Evolutionary conservation across 2,113 vertebrate genomes (phyloP), one percentile per base, ranked within the genome.

Genomic region (Aphyosemion australe): DNA sequence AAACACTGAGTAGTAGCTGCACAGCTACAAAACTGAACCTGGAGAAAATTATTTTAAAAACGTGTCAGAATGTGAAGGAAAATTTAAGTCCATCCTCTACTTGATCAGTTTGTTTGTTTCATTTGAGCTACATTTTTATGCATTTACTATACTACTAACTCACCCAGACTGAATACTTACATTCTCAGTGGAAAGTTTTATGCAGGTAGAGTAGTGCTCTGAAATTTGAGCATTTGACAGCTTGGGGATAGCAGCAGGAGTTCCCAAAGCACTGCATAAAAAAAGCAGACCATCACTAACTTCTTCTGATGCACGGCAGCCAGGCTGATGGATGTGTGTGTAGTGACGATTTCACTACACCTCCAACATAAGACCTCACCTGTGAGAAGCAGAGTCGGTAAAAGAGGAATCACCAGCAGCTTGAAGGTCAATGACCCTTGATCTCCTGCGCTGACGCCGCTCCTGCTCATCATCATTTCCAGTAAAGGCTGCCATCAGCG

Each of bases 161-260:
- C n/a, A 45, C 13, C 51, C 11, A 16, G 11, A 2, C 12, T 20
- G 58, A 4, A 5, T 39, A 93, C 96, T 95, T 88, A 98, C 97
- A 37, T 99, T 99, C 88, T 99, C 96, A 8, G 93, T 82, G 51
- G 94, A 98, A 10, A 98, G 94, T 65, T 96, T 98, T 89, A 99
- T 97, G 82, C 97, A 98, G 51, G 96, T 96, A 41, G 94, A 95
- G 75, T 99, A 98, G 84, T 98, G 97, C 41, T 98, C 96, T 11
- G 95, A 91, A 82, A 99, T 97, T 90, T 98, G 94, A 0, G 90
- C 89, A 60, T 96, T 95, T 31, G 85, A 96, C 84, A 98, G 86
- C 18, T 92, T 95, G 2, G 94, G 92, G 16, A 93, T 72, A 0
- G 92, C 79, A 11, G 85, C 90, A 8, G 94, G 91, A 0, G 96